A percentile compares a stretch with the other conserved stretches of the same genome.
Evolutionary conservation across 2,113 vertebrate species (phyloP).

Genomic region (Bothrops jararaca): DNA sequence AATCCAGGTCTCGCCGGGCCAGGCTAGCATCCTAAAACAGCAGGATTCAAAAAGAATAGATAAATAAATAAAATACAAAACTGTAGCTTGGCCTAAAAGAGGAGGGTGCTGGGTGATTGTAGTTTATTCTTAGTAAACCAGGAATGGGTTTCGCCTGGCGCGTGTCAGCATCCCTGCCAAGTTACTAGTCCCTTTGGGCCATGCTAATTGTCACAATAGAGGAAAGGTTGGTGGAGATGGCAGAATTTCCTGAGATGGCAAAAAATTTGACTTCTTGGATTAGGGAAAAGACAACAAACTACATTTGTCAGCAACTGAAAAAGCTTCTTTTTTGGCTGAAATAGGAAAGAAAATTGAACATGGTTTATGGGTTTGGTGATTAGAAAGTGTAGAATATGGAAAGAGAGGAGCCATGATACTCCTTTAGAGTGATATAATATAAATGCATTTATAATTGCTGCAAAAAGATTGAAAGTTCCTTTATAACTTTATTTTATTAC

Average conservation of each 20-base stretch:
- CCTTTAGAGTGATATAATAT: neutral
- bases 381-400: neutral
- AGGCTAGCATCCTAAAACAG: neutral
- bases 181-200: too few relatives aligned
- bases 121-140: too few relatives aligned
- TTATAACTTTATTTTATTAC: neutral
- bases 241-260: neutral
- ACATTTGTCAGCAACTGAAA: neutral
- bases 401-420: neutral
- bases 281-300: neutral
- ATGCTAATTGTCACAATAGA: neutral
- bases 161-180: too few relatives aligned
- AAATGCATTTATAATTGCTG: neutral
- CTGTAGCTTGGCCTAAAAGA: too few relatives aligned
- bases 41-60: too few relatives aligned
- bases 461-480: neutral
- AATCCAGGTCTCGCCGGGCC: too few relatives aligned
- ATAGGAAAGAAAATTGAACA: neutral
- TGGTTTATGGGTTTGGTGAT: neutral
- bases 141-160: too few relatives aligned
- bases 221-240: neutral
- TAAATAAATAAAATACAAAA: too few relatives aligned
- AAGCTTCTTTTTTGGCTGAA: neutral
- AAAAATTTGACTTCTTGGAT: neutral
- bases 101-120: too few relatives aligned